Conservation (phyloP, 2,888 invertebrate genomes). For the Alentia gelatinosa region DNA sequence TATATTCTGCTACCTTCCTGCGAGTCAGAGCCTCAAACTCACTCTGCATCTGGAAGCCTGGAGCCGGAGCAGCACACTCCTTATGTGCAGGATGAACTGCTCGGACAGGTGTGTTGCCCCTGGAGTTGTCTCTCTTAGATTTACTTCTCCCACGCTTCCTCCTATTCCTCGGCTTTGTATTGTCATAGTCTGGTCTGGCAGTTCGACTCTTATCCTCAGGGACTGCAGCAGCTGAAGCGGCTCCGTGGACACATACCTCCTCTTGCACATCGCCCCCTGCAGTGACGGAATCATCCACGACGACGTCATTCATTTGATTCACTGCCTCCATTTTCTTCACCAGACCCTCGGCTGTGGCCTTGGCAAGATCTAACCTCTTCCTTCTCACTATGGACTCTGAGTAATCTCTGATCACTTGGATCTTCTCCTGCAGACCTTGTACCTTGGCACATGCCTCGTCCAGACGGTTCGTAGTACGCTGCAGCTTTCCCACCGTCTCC, state of each 20-base stretch:
- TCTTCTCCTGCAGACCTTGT: not conserved
- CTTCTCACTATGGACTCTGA: not conserved
- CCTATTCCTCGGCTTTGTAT: not conserved
- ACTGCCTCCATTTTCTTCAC: not conserved
- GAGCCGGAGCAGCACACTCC: not conserved
- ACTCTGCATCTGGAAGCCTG: not conserved
- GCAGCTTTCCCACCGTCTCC: not conserved
- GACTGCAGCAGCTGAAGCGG: not conserved
- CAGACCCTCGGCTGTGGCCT: not conserved
- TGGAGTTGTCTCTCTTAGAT: not conserved
- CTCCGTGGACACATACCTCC: too few species aligned
- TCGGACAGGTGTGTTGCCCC: not conserved
- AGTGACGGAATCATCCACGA: not conserved
- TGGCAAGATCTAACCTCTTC: not conserved
- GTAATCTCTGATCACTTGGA: slow-evolving; percentile 8
- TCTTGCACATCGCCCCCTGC: not conserved
- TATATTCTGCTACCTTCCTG: not conserved
- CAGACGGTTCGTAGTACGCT: not conserved
- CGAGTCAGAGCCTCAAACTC: slow-evolving; percentile 10
- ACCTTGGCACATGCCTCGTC: not conserved
- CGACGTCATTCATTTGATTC: not conserved
- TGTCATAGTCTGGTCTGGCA: not conserved
- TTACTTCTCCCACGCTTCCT: not conserved
- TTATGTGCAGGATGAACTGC: not conserved
- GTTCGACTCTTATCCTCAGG: not conserved